A percentile compares a stretch with the other conserved stretches of the same genome.
Evolutionary conservation across 2,113 vertebrate species (phyloP).

Genomic region (Acinonyx jubatus): DNA sequence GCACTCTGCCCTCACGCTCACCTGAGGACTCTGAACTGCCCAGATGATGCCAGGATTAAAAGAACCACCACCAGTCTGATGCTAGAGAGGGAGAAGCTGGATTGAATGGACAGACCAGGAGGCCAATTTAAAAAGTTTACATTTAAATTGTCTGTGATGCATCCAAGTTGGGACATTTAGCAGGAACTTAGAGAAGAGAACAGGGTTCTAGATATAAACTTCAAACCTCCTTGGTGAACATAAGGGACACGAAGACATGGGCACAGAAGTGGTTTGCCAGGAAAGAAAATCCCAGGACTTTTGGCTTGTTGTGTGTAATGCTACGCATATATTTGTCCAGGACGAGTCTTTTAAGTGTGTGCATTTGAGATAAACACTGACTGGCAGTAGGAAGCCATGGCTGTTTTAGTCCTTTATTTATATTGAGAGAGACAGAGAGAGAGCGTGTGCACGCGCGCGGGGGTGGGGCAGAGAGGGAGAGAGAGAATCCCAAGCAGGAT

Average conservation of each 20-base stretch:
- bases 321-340: not conserved
- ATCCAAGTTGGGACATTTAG: not conserved
- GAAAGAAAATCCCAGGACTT: not conserved
- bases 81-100: not conserved
- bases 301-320: not conserved
- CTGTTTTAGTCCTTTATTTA: not conserved
- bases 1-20: fast-evolving
- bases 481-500: too few species aligned
- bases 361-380: not conserved
- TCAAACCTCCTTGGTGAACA: not conserved
- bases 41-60: not conserved
- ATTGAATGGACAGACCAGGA: not conserved
- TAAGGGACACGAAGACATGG: not conserved
- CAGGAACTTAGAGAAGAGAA: not conserved
- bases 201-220: not conserved
- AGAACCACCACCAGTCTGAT: not conserved
- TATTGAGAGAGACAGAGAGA: too few species aligned
- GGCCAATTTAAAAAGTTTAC: not conserved
- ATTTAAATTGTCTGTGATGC: not conserved
- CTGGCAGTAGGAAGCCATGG: not conserved
- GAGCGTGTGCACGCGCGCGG: fast-evolving
- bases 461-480: too few species aligned
- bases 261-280: not conserved
- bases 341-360: not conserved
- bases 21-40: not conserved